These are phyloP conservation scores for Baronia brevicornis DNA, from an alignment of 2,888 invertebrate species.

Conservation along the genomic window DNA sequence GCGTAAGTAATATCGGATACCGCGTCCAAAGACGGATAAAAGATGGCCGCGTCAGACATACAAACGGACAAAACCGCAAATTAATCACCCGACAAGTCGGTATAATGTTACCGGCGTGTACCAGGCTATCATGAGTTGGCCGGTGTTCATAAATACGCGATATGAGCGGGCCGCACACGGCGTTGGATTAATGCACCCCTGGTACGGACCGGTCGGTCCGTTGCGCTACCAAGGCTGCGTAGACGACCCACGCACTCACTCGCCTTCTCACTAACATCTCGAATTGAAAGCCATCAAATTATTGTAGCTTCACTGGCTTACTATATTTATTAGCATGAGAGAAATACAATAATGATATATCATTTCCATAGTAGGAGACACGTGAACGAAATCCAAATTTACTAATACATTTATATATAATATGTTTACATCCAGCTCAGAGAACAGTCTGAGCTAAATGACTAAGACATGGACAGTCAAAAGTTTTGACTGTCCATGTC, in stretches of 20 bases:
- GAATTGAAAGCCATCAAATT: no score
- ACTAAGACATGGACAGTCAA: no score
- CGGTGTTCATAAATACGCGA: constrained; percentile 66
- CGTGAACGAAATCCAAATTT: no score
- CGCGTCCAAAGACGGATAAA: constrained; percentile 20
- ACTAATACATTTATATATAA: no score
- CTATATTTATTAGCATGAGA: no score
- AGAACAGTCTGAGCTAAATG: no score
- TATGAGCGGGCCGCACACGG: constrained; percentile 65
- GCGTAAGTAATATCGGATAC: constrained; percentile 15
- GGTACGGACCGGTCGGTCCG: constrained; percentile 40
- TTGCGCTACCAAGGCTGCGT: constrained; percentile 45
- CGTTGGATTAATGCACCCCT: constrained; percentile 57
- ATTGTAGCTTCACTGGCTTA: no score
- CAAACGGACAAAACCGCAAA: constrained; percentile 36
- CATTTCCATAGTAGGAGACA: no score
- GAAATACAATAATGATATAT: no score
- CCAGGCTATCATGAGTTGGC: constrained; percentile 47
- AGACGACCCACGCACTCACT: constrained; percentile 37
- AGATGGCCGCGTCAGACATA: constrained; percentile 26
- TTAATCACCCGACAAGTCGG: constrained; percentile 50
- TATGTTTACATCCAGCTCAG: no score
- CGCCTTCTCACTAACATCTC: constrained; percentile 16
- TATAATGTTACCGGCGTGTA: constrained; percentile 53
- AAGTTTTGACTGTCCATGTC: no score